These are phyloP conservation scores for Podocnemis expansa DNA, from an alignment of 2,113 vertebrate genomes.

Conservation along the genomic window DNA sequence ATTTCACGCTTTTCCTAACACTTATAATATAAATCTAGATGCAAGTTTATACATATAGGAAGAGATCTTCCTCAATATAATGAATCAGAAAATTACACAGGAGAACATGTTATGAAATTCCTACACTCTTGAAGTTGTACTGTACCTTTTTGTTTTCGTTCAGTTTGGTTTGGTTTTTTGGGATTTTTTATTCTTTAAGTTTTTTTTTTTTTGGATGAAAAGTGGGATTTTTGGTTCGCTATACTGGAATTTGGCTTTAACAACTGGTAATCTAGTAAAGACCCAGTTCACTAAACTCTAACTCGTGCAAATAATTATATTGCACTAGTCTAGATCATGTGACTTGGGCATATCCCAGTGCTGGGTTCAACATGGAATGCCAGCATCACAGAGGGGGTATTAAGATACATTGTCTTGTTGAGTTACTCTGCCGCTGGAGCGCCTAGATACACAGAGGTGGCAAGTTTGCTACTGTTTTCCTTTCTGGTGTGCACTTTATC, in stretches of 20 bases:
- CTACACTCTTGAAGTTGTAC: background rate
- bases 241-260: background rate
- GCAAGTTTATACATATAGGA: slow-evolving; percentile 12
- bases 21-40: slow-evolving; percentile 64
- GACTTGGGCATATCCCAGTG: background rate
- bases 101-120: background rate
- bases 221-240: background rate
- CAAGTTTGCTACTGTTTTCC: background rate
- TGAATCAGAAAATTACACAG: slow-evolving; percentile 12
- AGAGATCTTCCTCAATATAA: background rate
- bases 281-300: fast-evolving
- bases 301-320: background rate
- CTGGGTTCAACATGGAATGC: background rate
- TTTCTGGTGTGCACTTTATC: background rate
- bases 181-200: too few species aligned
- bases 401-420: background rate
- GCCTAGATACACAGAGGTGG: background rate
- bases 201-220: too few species aligned
- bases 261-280: background rate
- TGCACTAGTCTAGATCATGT: background rate
- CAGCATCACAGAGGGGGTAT: fast-evolving
- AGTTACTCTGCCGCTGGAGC: background rate
- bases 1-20: slow-evolving; percentile 27
- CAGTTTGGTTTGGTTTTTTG: too few species aligned
- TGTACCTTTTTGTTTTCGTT: background rate